A percentile compares a stretch with the other conserved stretches of the same genome.
Conservation (phyloP, 2,888 invertebrate species). For the Cheilosia grossa region DNA sequence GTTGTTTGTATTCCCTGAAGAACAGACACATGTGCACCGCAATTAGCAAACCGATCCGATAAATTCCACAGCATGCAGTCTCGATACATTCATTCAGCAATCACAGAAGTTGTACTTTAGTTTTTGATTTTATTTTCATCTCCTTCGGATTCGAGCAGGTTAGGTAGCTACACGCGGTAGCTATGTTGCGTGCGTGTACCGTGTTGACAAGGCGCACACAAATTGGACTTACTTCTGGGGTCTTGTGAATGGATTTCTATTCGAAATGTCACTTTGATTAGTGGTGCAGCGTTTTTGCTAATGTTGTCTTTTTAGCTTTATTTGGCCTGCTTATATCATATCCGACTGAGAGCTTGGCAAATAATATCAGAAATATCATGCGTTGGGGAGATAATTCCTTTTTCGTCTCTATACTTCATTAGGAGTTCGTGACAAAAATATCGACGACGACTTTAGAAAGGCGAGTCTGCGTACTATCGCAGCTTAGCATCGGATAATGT, state of each 20-base stretch:
- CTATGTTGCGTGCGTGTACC: slow-evolving; percentile 11
- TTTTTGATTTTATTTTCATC: slow-evolving; percentile 31
- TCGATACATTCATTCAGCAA: slow-evolving; percentile 44
- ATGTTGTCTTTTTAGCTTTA: not conserved
- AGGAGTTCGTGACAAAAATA: not conserved
- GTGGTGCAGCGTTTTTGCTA: slow-evolving; percentile 12
- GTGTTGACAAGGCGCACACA: slow-evolving; percentile 57
- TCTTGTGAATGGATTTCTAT: slow-evolving; percentile 36
- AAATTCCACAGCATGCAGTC: slow-evolving; percentile 59
- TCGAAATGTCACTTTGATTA: slow-evolving; percentile 19
- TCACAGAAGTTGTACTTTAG: slow-evolving; percentile 25
- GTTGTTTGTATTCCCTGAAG: slow-evolving; percentile 29
- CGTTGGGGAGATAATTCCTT: not conserved
- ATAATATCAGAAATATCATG: not conserved
- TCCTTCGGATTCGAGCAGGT: slow-evolving; percentile 21
- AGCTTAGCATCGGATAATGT: not conserved
- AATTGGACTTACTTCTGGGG: slow-evolving; percentile 38
- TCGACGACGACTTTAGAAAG: slow-evolving; percentile 14
- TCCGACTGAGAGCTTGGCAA: not conserved
- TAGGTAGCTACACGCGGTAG: slow-evolving; percentile 5
- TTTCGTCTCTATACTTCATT: slow-evolving; percentile 6
- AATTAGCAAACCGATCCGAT: slow-evolving; percentile 67
- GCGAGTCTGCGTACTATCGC: slow-evolving; percentile 11
- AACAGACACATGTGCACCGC: slow-evolving; percentile 56
- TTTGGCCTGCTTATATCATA: not conserved